Evolutionary conservation across 2,797 vertebrate species (phyloP).

Genomic region (Acipenser transmontanus): DNA sequence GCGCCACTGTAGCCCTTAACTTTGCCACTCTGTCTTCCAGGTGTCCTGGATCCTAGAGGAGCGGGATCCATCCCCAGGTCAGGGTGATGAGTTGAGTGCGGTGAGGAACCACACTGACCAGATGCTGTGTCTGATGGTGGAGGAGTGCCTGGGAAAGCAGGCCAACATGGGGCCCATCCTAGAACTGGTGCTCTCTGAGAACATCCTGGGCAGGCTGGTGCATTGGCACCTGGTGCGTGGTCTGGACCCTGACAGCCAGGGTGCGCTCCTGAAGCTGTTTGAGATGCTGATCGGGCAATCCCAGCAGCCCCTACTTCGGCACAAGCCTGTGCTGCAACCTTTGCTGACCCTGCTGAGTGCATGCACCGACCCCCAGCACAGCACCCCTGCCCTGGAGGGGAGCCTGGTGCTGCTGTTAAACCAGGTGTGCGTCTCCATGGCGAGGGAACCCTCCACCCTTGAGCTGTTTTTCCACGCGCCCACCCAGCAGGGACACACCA

Average conservation of each 20-base stretch:
- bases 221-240: conserved; percentile 79
- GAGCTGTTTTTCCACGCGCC: conserved; percentile 81
- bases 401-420: conserved; percentile 89
- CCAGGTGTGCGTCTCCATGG: conserved; percentile 86
- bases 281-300: conserved; percentile 92
- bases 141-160: conserved; percentile 69
- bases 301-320: conserved; percentile 80
- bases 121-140: conserved; percentile 85
- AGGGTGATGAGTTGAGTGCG: conserved; percentile 76
- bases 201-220: conserved; percentile 77
- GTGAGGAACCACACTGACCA: conserved; percentile 92
- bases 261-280: conserved; percentile 86
- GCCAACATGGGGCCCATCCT: conserved; percentile 72
- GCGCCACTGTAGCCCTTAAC: neutral
- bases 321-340: conserved; percentile 74
- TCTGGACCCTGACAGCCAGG: conserved; percentile 63
- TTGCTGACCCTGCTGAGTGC: conserved; percentile 75
- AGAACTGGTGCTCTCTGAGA: conserved; percentile 74
- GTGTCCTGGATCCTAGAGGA: conserved; percentile 84
- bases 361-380: conserved; percentile 72
- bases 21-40: conserved; percentile 39
- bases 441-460: conserved; percentile 76
- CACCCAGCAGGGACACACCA: conserved; percentile 71
- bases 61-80: conserved; percentile 56
- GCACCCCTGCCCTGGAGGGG: conserved; percentile 68